A percentile compares a stretch with the other conserved stretches of the same genome.
Conservation (phyloP, 1,140 invertebrate genomes). For the Leptinotarsa defecta region DNA sequence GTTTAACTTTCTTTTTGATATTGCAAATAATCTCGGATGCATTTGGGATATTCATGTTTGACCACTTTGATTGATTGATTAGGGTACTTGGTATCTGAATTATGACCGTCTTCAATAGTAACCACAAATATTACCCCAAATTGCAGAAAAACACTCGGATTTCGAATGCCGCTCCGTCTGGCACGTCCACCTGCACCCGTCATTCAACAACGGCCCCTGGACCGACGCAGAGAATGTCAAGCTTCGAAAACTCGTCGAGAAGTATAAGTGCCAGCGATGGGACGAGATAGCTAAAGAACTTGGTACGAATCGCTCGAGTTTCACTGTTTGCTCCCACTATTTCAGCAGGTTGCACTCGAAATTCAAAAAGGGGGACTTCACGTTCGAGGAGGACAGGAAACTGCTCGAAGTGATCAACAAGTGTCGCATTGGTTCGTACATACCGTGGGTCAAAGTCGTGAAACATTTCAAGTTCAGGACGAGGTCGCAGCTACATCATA, state of each 20-base stretch:
- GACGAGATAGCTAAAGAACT: constrained; percentile 63
- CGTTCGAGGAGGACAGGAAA: constrained; percentile 63
- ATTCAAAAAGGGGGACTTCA: constrained; percentile 59
- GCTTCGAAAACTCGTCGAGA: constrained; percentile 58
- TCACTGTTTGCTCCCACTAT: constrained; percentile 70
- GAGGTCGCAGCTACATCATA: constrained; percentile 67
- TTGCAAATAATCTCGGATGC: too few species aligned
- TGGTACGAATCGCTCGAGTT: constrained; percentile 63
- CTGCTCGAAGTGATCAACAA: constrained; percentile 61
- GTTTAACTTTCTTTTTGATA: too few species aligned
- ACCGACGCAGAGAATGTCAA: constrained; percentile 61
- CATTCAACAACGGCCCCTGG: constrained; percentile 68
- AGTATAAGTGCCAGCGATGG: constrained; percentile 66
- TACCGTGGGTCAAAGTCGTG: constrained; percentile 68
- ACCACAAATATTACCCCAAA: too few species aligned
- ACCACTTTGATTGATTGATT: too few species aligned
- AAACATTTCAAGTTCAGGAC: constrained; percentile 64
- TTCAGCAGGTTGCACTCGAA: constrained; percentile 58
- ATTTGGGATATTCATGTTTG: too few species aligned
- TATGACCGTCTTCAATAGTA: too few species aligned
- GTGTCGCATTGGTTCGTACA: constrained; percentile 59
- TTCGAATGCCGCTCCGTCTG: constrained; percentile 66
- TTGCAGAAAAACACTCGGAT: constrained; percentile 20
- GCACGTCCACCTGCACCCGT: constrained; percentile 69
- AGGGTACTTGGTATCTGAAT: too few species aligned